Evolutionary conservation across 2,888 invertebrate species (phyloP).

Genomic region (Piscicola geometra): DNA sequence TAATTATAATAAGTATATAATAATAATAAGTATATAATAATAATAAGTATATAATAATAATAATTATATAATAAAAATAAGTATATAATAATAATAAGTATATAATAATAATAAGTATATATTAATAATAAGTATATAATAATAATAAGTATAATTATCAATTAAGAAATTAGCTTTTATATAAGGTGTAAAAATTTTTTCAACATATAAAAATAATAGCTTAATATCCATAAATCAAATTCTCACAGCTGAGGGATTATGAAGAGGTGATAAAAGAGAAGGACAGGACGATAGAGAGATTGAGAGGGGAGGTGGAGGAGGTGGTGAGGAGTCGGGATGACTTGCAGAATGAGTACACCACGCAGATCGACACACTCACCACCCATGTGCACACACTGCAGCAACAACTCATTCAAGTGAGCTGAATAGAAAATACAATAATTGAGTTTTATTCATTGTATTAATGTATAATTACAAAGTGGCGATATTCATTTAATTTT

Average conservation of each 20-base stretch:
- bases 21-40: no score
- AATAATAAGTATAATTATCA: no score
- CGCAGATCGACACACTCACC: constrained; percentile 45
- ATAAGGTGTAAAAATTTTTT: background rate
- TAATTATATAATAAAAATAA: no score
- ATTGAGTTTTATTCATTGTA: background rate
- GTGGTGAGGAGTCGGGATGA: constrained; percentile 42
- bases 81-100: no score
- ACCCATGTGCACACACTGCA: constrained; percentile 51
- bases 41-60: no score
- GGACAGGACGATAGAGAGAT: constrained; percentile 39
- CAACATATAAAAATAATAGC: background rate
- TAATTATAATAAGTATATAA: no score
- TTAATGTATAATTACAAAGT: background rate
- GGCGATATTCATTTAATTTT: constrained; percentile 7
- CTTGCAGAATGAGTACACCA: constrained; percentile 45
- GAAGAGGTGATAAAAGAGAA: constrained; percentile 37
- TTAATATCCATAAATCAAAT: background rate
- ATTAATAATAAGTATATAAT: no score
- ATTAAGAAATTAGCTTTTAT: background rate
- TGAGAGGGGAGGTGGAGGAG: constrained; percentile 37
- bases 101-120: no score
- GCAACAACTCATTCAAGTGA: constrained; percentile 49
- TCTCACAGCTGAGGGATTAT: constrained; percentile 38
- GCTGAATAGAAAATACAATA: background rate